Percentiles rank a stretch among this genome's conserved stretches.
Conservation (phyloP, 1,140 invertebrate species). For the Acromyrmex charruanus region DNA sequence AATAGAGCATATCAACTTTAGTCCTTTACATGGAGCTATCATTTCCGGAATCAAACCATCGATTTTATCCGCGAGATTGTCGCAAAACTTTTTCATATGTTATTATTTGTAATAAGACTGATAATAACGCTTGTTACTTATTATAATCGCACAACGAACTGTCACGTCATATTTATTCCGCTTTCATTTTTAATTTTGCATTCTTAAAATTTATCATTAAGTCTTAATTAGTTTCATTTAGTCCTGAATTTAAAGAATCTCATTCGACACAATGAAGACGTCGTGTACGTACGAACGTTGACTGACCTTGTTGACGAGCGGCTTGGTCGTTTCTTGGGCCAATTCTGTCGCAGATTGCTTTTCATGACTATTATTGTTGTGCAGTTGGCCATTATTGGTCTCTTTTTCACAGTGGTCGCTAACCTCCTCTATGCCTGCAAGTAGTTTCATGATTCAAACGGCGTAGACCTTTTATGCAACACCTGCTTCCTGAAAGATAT, state of each 20-base stretch:
- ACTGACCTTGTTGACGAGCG: constrained; percentile 70
- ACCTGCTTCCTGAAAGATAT: constrained; percentile 61
- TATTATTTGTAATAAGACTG: neutral
- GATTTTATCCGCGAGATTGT: neutral
- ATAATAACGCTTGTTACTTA: neutral
- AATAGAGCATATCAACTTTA: constrained; percentile 45
- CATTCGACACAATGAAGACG: neutral
- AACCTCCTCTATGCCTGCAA: constrained; percentile 84
- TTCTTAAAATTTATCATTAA: neutral
- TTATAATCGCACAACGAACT: neutral
- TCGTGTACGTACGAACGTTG: neutral
- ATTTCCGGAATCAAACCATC: neutral
- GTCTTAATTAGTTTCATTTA: neutral
- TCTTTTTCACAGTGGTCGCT: constrained; percentile 77
- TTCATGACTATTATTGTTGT: constrained; percentile 78
- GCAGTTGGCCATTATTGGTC: constrained; percentile 73
- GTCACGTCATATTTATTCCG: too few relatives aligned
- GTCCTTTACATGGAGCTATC: neutral
- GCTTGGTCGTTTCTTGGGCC: constrained; percentile 64
- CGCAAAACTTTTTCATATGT: neutral
- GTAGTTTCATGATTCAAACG: constrained; percentile 85
- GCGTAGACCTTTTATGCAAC: constrained; percentile 55
- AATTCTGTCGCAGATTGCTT: constrained; percentile 61
- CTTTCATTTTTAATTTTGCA: neutral
- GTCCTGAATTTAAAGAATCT: constrained; percentile 1